phyloP scores from a whole-genome alignment of 1,140 invertebrate genomes.

The Anastrepha ludens region DNA sequence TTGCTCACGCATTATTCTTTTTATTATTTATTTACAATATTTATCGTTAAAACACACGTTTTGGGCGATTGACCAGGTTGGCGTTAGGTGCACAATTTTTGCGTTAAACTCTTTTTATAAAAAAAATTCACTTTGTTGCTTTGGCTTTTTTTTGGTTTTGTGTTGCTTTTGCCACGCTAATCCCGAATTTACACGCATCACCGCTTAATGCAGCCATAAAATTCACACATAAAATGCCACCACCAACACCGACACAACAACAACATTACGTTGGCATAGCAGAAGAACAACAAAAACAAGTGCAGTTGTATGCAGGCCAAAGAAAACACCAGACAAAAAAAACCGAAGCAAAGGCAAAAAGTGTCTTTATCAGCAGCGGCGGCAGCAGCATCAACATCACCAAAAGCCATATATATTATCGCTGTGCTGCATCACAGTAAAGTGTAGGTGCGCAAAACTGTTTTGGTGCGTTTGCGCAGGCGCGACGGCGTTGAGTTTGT shows the following conservation, averaged over 20 bases:
- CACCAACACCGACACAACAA: constrained; percentile 42
- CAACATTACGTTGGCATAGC: neutral
- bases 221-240: constrained; percentile 52
- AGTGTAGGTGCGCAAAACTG: constrained; percentile 22
- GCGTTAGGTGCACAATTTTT: constrained; percentile 20
- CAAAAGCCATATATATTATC: neutral
- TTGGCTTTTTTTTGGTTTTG: neutral
- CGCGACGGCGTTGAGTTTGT: neutral
- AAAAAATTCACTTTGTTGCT: neutral
- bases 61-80: neutral
- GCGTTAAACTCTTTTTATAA: neutral
- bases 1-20: constrained; percentile 30
- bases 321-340: neutral
- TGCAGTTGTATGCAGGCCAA: neutral
- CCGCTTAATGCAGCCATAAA: constrained; percentile 50
- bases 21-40: constrained; percentile 51
- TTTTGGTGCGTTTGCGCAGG: constrained; percentile 43
- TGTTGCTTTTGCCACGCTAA: neutral
- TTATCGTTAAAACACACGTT: neutral
- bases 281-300: neutral
- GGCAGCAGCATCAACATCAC: neutral
- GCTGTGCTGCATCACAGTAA: neutral
- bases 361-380: constrained; percentile 22
- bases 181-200: constrained; percentile 47
- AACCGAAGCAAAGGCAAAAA: neutral